These are phyloP conservation scores for Cataglyphis cursor DNA, from an alignment of 2,888 invertebrate genomes.

Conservation along the genomic window DNA sequence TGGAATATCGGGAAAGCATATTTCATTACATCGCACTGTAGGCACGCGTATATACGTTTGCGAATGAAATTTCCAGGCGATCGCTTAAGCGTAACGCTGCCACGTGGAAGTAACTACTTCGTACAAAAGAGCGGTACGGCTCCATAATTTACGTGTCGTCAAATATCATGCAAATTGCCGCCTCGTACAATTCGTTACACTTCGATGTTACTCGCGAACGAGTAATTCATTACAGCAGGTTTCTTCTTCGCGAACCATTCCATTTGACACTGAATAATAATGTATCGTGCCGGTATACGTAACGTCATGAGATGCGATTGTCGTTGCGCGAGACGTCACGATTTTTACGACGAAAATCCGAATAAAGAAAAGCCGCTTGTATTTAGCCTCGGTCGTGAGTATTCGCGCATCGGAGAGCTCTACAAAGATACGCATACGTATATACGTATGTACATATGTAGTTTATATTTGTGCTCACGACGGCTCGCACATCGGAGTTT, in stretches of 20 bases:
- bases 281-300: not conserved
- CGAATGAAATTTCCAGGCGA: slow-evolving; percentile 70
- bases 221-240: slow-evolving; percentile 23
- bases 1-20: slow-evolving; percentile 83
- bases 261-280: slow-evolving; percentile 11
- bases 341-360: slow-evolving; percentile 23
- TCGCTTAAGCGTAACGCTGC: slow-evolving; percentile 72
- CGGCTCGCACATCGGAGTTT: slow-evolving; percentile 12
- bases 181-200: slow-evolving; percentile 26
- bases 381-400: not conserved
- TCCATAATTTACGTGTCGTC: slow-evolving; percentile 70
- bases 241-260: slow-evolving; percentile 12
- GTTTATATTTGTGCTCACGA: slow-evolving; percentile 14
- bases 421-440: not conserved
- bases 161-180: slow-evolving; percentile 67
- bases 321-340: slow-evolving; percentile 4
- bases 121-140: slow-evolving; percentile 60
- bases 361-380: slow-evolving; percentile 13
- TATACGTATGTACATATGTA: not conserved
- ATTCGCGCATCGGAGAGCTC: not conserved
- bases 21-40: slow-evolving; percentile 77
- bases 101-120: slow-evolving; percentile 69
- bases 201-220: slow-evolving; percentile 22
- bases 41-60: slow-evolving; percentile 60
- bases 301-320: slow-evolving; percentile 24